phyloP scores from a whole-genome alignment of 2,888 invertebrate genomes.

The Drosophila rubida region DNA sequence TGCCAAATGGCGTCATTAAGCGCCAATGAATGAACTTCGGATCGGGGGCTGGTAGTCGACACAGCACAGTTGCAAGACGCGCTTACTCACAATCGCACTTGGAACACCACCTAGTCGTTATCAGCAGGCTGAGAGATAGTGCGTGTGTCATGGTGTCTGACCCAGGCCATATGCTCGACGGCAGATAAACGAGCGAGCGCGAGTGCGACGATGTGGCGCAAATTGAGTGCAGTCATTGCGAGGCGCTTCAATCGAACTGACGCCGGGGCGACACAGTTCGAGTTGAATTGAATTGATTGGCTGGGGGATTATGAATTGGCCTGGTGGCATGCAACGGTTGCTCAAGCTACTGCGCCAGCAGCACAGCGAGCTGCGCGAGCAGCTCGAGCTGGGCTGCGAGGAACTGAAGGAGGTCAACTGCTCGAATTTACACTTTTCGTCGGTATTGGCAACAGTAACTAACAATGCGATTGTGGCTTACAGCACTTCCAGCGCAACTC shows the following conservation, averaged over 20 bases:
- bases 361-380: constrained; percentile 59
- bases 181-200: constrained; percentile 21
- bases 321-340: constrained; percentile 61
- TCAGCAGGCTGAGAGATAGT: constrained; percentile 2
- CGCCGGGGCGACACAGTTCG: background rate
- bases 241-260: constrained; percentile 17
- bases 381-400: constrained; percentile 67
- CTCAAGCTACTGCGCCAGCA: constrained; percentile 73
- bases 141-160: constrained; percentile 6
- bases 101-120: background rate
- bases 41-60: background rate
- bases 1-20: background rate
- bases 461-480: constrained; percentile 11
- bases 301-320: constrained; percentile 60
- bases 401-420: constrained; percentile 74
- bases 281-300: constrained; percentile 7
- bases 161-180: constrained; percentile 10
- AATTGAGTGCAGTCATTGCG: constrained; percentile 33
- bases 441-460: too few relatives aligned
- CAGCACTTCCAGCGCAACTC: constrained; percentile 93
- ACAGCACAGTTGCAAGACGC: too few relatives aligned
- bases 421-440: too few relatives aligned
- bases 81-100: constrained; percentile 4
- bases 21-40: constrained; percentile 1
- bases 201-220: constrained; percentile 16